Base-by-base conservation (phyloP, 2,888 invertebrate genomes). In the Pollenia griseotomentosa region DNA sequence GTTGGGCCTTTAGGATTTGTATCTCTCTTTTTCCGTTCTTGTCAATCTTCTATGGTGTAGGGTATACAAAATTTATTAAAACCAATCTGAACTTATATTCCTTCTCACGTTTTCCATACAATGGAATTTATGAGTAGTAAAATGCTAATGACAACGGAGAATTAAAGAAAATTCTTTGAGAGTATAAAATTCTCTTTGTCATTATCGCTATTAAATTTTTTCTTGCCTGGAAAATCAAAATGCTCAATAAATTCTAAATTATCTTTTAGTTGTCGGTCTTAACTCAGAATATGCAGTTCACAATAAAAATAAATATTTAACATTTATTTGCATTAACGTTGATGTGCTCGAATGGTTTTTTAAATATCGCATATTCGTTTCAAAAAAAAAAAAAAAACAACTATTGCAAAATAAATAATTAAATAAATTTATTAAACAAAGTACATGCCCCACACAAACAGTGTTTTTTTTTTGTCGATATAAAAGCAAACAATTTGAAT, bases 211-310 rank as follows among this genome's bases (percentile, higher is more conserved):
- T 70, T 57, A 66, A 55, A 42, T 48, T 40, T n/a, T 68, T 19
- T n/a, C 23, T 63, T 63, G 46, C 44, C 14, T 11, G 33, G n/a
- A 63, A 48, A 65, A 79, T 51, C 63, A 63, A 68, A 84, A 65
- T 78, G 48, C 63, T 70, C 68, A 65, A 70, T 70, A 79, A 84
- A 84, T 79, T 84, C 44, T n/a, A 78, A 74, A 82, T 78, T 74
- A 82, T 70, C 42, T 81, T 73, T 87, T 82, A 87, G 87, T 87
- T 84, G 87, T 84, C 87, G 87, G 73, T 57, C 74, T 63, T 70
- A 74, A 68, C 77, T 81, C 68, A 23, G 57, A 79, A 82, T 65
- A 81, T 87, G 78, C 78, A 57, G 87, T 84, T 84, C 80, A 55
- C 78, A 33, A 33, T 33, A 75, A 70, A 81, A 63, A 66, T 59